A percentile compares a stretch with the other conserved stretches of the same genome.
Evolutionary conservation across 2,797 vertebrate species (phyloP).

Genomic region (Cuniculus paca): DNA sequence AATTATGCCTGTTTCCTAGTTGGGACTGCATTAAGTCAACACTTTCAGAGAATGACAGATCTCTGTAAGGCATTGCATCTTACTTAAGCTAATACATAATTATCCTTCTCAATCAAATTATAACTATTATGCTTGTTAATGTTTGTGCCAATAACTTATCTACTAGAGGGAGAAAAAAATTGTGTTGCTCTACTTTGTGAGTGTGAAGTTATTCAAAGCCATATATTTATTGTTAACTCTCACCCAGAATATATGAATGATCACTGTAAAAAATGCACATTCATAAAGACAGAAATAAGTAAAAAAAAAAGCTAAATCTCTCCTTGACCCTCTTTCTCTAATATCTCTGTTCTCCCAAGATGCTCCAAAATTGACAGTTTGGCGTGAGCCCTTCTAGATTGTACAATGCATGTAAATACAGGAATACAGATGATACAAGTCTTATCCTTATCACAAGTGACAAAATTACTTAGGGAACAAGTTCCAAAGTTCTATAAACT

Average conservation of each 20-base stretch:
- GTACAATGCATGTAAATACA: not conserved
- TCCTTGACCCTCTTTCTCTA: not conserved
- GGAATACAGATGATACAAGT: not conserved
- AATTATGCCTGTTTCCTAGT: constrained; percentile 54
- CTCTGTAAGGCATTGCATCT: constrained; percentile 38
- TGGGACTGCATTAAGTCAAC: constrained; percentile 30
- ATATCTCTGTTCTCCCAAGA: not conserved
- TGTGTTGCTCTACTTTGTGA: not conserved
- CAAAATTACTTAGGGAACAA: not conserved
- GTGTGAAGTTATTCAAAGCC: not conserved
- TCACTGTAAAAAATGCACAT: not conserved
- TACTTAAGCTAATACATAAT: constrained; percentile 54
- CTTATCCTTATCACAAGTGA: not conserved
- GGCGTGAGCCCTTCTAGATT: not conserved
- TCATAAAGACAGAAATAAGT: constrained; percentile 20
- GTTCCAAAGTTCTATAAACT: not conserved
- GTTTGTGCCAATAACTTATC: constrained; percentile 60
- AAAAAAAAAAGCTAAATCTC: not conserved
- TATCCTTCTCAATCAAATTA: constrained; percentile 69
- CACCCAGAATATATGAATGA: not conserved
- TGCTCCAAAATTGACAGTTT: not conserved
- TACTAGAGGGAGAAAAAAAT: not conserved
- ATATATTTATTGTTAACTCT: constrained; percentile 45
- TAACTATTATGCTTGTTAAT: constrained; percentile 31
- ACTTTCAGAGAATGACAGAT: constrained; percentile 33